Evolutionary conservation across 2,888 invertebrate genomes (phyloP), one percentile per base, ranked within the genome.

Genomic region (Sceliomorpha sp.): DNA sequence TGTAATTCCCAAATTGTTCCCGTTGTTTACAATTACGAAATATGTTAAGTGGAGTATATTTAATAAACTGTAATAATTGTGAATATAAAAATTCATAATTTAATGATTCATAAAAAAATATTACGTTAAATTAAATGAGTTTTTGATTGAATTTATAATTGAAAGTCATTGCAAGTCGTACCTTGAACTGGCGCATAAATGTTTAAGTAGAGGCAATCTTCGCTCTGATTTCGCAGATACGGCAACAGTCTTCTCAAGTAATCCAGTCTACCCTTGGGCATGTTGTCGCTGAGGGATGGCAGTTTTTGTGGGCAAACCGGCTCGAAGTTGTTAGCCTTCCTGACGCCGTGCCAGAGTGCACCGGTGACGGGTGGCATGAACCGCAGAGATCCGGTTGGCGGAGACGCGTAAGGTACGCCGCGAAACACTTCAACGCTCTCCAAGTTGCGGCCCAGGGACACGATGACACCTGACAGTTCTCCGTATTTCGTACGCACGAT

Each of bases 281-380:
- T 96, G 83, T 93, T 92, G 87, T 96, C 96, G 82, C 92, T 91
- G 80, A 96, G 92, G 89, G 96, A 94, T 67, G 97, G 97, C 77
- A 96, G 90, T 74, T 94, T 92, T 90, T 98, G 98, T 3, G 98
- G 97, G 87, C 98, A 98, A 20, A 97, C 98, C 7, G 97, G 96
- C 75, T 95, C 93, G 84, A 96, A 96, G 84, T 91, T 91, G 88
- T 96, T 96, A 70, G 96, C 96, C 77, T 94, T 93, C 88, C 95
- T 94, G 34, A 97, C 95, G 29, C 96, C 96, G 55, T 94, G 93
- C 97, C 97, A 97, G 85, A 96, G 93, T 50, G 96, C 95, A 15
- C 97, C 96, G 64, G 95, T 96, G 13, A 97, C 97, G 12, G 98
- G 98, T 7, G 98, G 98, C 97, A 98, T 98, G 88, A 98, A 98